A percentile compares a stretch with the other conserved stretches of the same genome.
Conservation (phyloP, 2,797 vertebrate species). For the Melanotaenia nigrans region DNA sequence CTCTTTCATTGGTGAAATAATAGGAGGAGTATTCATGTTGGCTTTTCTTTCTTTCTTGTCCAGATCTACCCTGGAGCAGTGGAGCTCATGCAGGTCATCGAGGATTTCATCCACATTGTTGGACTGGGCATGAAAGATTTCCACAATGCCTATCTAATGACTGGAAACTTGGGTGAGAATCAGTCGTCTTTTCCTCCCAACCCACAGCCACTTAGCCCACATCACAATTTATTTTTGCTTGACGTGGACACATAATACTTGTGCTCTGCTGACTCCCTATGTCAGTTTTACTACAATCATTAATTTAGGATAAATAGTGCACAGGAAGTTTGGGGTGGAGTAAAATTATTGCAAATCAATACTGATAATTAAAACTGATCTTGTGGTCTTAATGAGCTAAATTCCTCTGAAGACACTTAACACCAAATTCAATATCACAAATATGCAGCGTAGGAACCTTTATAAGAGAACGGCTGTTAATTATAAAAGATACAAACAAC, state of each 20-base stretch:
- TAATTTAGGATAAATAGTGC: slow-evolving; percentile 78
- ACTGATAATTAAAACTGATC: slow-evolving; percentile 79
- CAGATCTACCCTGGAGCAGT: slow-evolving; percentile 98
- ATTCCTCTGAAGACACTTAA: slow-evolving; percentile 73
- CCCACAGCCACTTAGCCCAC: slow-evolving; percentile 8
- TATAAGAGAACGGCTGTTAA: neutral
- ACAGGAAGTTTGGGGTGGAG: slow-evolving; percentile 35
- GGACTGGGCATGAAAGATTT: slow-evolving; percentile 99
- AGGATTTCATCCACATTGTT: slow-evolving; percentile 99
- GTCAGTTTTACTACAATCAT: slow-evolving; percentile 70
- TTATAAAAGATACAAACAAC: neutral
- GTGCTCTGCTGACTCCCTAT: slow-evolving; percentile 49
- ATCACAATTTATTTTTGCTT: slow-evolving; percentile 49
- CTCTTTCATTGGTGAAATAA: slow-evolving; percentile 17
- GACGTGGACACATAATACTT: slow-evolving; percentile 55
- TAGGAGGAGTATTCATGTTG: slow-evolving; percentile 7
- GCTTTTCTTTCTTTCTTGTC: slow-evolving; percentile 31
- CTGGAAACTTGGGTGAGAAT: slow-evolving; percentile 97
- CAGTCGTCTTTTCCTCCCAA: slow-evolving; percentile 34
- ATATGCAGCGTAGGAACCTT: neutral
- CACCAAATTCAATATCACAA: slow-evolving; percentile 50
- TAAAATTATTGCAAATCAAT: slow-evolving; percentile 77
- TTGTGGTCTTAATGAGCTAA: slow-evolving; percentile 74
- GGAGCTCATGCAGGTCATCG: slow-evolving; percentile 99
- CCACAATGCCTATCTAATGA: slow-evolving; percentile 99